phyloP scores from a whole-genome alignment of 2,113 vertebrate species.

The Lonchura striata region DNA sequence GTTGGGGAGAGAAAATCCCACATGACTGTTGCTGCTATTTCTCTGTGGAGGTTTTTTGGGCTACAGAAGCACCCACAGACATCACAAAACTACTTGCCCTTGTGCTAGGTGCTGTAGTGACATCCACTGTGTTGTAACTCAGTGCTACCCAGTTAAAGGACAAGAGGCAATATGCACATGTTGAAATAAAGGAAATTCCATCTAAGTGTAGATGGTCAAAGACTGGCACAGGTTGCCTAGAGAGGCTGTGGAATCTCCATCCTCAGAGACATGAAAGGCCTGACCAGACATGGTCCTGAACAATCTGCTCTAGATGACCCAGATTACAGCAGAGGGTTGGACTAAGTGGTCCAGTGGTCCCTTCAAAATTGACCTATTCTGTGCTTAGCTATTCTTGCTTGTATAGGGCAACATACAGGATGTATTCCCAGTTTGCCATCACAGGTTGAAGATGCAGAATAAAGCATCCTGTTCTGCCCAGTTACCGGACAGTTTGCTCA shows the following conservation, averaged over 20 bases:
- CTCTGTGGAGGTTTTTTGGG: fast-evolving
- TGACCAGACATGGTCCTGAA: not conserved
- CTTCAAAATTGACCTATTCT: not conserved
- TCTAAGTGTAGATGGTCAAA: not conserved
- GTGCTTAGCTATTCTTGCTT: not conserved
- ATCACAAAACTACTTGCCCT: not conserved
- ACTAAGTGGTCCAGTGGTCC: not conserved
- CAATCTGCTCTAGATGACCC: not conserved
- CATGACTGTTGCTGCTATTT: not conserved
- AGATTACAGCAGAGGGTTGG: not conserved
- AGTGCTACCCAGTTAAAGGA: not conserved
- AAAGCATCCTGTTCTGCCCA: not conserved
- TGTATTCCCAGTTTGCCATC: not conserved
- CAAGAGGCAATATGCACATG: not conserved
- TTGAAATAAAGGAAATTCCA: not conserved
- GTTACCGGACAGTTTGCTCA: not conserved
- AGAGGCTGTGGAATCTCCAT: not conserved
- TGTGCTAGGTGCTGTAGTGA: not conserved
- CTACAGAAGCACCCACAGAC: not conserved
- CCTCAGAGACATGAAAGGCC: not conserved
- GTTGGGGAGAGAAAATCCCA: not conserved
- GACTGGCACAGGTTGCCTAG: not conserved
- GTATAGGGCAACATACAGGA: not conserved
- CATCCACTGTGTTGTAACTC: not conserved
- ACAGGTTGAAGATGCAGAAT: not conserved